Percentiles rank a stretch among this genome's conserved stretches.
Evolutionary conservation across 2,888 invertebrate genomes (phyloP).

Genomic region (Rutpela maculata): DNA sequence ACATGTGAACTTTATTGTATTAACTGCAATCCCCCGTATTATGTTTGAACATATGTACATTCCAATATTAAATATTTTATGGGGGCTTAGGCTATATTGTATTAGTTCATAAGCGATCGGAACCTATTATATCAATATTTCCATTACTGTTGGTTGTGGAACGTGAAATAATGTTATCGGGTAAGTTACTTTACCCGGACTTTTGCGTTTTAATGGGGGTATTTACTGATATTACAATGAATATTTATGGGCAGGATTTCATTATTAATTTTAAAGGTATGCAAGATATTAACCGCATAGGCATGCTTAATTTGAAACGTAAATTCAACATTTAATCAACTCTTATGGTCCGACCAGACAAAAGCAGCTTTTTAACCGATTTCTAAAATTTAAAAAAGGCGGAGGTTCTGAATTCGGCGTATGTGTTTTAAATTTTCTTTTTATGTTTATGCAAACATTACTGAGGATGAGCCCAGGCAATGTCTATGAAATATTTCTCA

Average conservation of each 20-base stretch:
- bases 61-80: slow-evolving; percentile 12
- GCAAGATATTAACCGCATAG: background rate
- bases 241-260: background rate
- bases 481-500: too few species aligned
- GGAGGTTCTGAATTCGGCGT: too few species aligned
- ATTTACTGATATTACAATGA: background rate
- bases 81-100: background rate
- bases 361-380: too few species aligned
- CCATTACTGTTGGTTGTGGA: background rate
- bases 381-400: too few species aligned
- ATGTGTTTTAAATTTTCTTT: too few species aligned
- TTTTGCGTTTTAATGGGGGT: background rate
- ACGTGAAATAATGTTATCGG: background rate
- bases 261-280: background rate
- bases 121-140: background rate
- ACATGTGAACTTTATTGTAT: slow-evolving; percentile 18
- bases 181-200: background rate
- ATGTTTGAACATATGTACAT: slow-evolving; percentile 18
- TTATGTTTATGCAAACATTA: too few species aligned
- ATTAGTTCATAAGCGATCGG: background rate
- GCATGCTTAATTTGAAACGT: background rate
- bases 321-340: too few species aligned
- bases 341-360: too few species aligned
- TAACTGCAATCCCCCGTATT: slow-evolving; percentile 18
- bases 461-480: too few species aligned